These are phyloP conservation scores for Falco rusticolus DNA, from an alignment of 2,797 vertebrate genomes.

Conservation along the genomic window DNA sequence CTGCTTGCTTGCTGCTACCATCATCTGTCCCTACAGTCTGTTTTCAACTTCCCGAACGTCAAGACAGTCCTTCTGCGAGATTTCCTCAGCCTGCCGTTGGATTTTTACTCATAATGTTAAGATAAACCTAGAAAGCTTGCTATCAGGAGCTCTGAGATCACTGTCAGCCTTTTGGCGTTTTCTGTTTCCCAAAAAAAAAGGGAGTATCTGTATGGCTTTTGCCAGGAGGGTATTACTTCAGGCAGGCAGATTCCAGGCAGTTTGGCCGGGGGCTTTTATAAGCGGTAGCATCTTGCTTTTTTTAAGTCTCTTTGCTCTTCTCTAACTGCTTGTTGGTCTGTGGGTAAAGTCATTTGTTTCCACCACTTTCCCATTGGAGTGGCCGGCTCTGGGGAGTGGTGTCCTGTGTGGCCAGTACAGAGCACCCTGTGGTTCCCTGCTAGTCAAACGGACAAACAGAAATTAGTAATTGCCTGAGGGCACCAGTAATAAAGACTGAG, in stretches of 20 bases:
- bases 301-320: neutral
- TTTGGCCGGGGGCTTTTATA: neutral
- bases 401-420: neutral
- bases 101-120: neutral
- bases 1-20: neutral
- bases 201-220: neutral
- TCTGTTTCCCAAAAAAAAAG: neutral
- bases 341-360: neutral
- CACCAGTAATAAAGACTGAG: neutral
- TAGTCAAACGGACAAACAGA: neutral
- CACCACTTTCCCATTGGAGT: neutral
- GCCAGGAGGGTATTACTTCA: neutral
- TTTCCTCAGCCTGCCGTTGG: neutral
- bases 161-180: neutral
- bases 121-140: neutral
- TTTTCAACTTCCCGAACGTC: neutral
- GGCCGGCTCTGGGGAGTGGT: rapidly evolving
- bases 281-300: neutral
- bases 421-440: neutral
- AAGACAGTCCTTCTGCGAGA: neutral
- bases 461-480: neutral
- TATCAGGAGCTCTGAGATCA: neutral
- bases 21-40: neutral
- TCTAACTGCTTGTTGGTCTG: neutral
- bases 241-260: neutral